Evolutionary conservation across 2,113 vertebrate species (phyloP).

Genomic region (Cyprinodon brontotheroides): DNA sequence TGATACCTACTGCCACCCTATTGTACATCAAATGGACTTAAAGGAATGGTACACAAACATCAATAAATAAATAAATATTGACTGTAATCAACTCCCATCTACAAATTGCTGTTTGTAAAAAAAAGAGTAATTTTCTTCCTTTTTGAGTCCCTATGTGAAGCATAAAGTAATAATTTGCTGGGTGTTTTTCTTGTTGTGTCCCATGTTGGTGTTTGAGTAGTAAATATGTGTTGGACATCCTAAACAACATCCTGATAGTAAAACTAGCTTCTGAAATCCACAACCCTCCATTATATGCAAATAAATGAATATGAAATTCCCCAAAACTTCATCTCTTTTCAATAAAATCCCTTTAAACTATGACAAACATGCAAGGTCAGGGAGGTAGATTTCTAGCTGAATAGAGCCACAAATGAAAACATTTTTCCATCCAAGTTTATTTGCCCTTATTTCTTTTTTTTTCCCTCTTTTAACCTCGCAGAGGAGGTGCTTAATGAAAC

Average conservation of each 20-base stretch:
- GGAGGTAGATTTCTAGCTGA: slow-evolving; percentile 16
- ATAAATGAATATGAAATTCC: not conserved
- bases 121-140: slow-evolving; percentile 23
- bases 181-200: not conserved
- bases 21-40: slow-evolving; percentile 57
- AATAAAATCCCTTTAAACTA: slow-evolving; percentile 1
- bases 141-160: slow-evolving; percentile 23
- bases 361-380: not conserved
- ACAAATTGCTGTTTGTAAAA: slow-evolving; percentile 22
- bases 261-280: not conserved
- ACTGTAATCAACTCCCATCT: not conserved
- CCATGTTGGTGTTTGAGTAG: not conserved
- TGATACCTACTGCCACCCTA: slow-evolving; percentile 35
- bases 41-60: slow-evolving; percentile 39
- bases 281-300: not conserved
- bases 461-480: not conserved
- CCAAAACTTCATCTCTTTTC: not conserved
- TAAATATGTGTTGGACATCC: not conserved
- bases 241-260: slow-evolving; percentile 25
- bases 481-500: not conserved
- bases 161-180: no score
- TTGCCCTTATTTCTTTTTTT: not conserved
- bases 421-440: slow-evolving; percentile 1
- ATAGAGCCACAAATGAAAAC: not conserved
- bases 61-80: slow-evolving; percentile 12